phyloP scores from a whole-genome alignment of 2,113 vertebrate species.

The Python bivittatus region DNA sequence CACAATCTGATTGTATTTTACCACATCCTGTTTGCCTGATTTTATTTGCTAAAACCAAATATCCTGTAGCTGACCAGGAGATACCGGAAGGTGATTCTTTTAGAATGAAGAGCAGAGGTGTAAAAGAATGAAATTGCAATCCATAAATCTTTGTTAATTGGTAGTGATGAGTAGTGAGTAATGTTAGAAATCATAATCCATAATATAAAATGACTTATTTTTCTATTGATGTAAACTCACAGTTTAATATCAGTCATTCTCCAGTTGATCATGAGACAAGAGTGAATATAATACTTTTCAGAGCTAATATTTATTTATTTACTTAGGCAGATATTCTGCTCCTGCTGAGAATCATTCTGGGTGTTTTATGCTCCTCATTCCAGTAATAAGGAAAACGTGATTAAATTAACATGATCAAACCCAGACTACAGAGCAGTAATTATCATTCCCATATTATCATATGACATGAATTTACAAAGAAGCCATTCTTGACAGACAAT shows the following conservation, averaged over 20 bases:
- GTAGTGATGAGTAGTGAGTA: not conserved
- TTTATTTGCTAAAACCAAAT: not conserved
- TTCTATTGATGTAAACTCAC: not conserved
- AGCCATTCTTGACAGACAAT: not conserved
- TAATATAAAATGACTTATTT: not conserved
- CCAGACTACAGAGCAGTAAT: not conserved
- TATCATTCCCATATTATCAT: not conserved
- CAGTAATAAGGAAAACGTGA: not conserved
- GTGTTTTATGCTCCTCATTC: not conserved
- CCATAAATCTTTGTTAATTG: not conserved
- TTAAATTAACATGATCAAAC: not conserved
- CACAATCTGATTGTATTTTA: not conserved
- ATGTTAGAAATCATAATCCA: not conserved
- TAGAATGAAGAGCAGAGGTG: not conserved
- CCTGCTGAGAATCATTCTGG: not conserved
- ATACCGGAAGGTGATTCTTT: not conserved
- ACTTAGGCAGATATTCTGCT: not conserved
- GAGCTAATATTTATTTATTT: not conserved
- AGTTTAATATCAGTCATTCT: not conserved
- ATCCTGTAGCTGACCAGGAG: not conserved
- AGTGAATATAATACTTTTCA: not conserved
- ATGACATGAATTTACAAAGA: not conserved
- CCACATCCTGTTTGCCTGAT: slow-evolving; percentile 9
- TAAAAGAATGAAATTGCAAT: not conserved
- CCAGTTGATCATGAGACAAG: not conserved